Evolutionary conservation across 2,797 vertebrate genomes (phyloP).

Genomic region (Malacoctenus gilli): DNA sequence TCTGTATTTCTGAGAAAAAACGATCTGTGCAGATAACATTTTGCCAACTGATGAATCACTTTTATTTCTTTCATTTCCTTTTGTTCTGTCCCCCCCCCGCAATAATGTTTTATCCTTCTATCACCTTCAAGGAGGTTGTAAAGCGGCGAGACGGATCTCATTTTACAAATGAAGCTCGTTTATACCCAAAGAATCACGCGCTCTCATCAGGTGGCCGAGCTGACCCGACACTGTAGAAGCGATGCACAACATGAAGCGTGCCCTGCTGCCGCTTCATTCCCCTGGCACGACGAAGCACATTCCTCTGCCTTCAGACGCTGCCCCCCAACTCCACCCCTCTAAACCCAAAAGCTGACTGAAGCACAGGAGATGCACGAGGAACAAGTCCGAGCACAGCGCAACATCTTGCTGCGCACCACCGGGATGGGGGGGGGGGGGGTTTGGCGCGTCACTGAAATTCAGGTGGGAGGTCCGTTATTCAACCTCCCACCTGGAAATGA

Average conservation of each 20-base stretch:
- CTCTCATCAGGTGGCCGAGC: conserved; percentile 19
- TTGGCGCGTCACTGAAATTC: conserved; percentile 4
- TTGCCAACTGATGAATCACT: conserved; percentile 28
- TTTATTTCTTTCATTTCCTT: conserved; percentile 19
- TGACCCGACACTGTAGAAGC: conserved; percentile 51
- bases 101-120: conserved; percentile 42
- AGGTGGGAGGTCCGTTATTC: not conserved
- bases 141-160: conserved; percentile 19
- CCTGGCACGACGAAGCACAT: conserved; percentile 58
- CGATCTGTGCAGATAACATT: conserved; percentile 40
- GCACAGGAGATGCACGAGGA: conserved; percentile 50
- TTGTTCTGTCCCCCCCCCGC: conserved; percentile 41
- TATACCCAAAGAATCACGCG: conserved; percentile 58
- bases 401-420: too few relatives aligned
- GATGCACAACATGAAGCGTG: conserved; percentile 69
- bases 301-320: conserved; percentile 37
- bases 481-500: not conserved
- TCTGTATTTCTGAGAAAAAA: conserved; percentile 49
- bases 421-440: too few relatives aligned
- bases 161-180: conserved; percentile 41
- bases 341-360: conserved; percentile 30
- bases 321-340: conserved; percentile 9
- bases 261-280: conserved; percentile 22
- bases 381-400: conserved; percentile 45
- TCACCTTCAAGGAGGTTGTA: conserved; percentile 32